Conservation (phyloP, 2,888 invertebrate genomes). For the Philaethria dido region DNA sequence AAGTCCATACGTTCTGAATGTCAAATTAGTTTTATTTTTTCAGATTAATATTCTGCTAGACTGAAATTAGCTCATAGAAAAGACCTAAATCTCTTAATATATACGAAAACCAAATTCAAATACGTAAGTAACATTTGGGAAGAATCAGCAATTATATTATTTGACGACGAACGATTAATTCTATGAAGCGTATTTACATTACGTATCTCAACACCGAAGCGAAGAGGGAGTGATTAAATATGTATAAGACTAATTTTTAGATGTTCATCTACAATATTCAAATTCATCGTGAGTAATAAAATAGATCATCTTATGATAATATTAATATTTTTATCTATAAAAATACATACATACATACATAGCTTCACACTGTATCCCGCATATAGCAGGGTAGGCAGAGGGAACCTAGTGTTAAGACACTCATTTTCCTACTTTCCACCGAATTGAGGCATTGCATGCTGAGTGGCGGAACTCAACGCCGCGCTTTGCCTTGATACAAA, state of each 20-base stretch:
- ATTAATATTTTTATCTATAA: conserved; percentile 1
- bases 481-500: too few species aligned
- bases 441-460: too few species aligned
- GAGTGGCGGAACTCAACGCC: too few species aligned
- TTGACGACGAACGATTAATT: conserved; percentile 7
- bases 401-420: too few species aligned
- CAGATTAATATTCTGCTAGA: too few species aligned
- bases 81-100: neutral
- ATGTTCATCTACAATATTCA: conserved; percentile 18
- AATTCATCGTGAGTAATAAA: conserved; percentile 10
- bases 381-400: too few species aligned
- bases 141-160: conserved; percentile 10
- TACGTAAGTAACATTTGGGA: neutral
- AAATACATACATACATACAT: neutral
- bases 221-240: conserved; percentile 33
- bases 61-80: neutral
- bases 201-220: neutral
- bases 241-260: conserved; percentile 28
- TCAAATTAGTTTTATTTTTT: too few species aligned
- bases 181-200: conserved; percentile 23
- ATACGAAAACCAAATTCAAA: neutral
- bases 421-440: too few species aligned
- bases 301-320: neutral
- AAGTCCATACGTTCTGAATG: too few species aligned
- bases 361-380: neutral